These are phyloP conservation scores for Dromococcyx pavoninus DNA, from an alignment of 2,797 vertebrate species.

Conservation along the genomic window DNA sequence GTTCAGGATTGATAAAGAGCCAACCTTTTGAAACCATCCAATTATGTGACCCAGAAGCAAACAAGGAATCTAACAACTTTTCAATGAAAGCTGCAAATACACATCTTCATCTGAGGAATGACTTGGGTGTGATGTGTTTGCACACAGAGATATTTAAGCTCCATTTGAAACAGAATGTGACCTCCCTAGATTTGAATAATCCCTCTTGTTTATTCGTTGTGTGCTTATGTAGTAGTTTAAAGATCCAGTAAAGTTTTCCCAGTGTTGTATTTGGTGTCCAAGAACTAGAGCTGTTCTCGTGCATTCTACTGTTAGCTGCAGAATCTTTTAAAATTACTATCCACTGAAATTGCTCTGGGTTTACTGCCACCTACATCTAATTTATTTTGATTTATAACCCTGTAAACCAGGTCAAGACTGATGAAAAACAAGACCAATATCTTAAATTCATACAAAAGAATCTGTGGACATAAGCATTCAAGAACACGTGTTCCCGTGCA, in stretches of 20 bases:
- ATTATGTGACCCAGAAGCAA: neutral
- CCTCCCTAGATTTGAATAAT: neutral
- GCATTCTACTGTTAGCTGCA: neutral
- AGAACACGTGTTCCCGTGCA: neutral
- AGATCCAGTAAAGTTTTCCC: neutral
- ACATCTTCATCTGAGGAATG: neutral
- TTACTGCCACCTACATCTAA: slow-evolving; percentile 6
- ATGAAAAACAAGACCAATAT: neutral
- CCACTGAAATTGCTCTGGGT: slow-evolving; percentile 14
- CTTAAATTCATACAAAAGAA: neutral
- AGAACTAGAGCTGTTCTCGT: neutral
- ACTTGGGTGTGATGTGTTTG: neutral
- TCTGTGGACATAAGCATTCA: neutral
- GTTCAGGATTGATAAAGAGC: neutral
- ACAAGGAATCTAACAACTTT: neutral
- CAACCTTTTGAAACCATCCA: neutral
- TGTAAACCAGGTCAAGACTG: neutral
- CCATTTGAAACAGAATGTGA: neutral
- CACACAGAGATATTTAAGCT: neutral
- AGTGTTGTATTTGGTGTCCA: neutral
- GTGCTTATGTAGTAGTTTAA: neutral
- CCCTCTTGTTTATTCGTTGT: neutral
- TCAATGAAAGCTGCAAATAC: neutral
- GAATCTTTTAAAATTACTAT: slow-evolving; percentile 31
- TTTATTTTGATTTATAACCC: slow-evolving; percentile 28